Conservation (phyloP, 2,113 vertebrate genomes). For the Hippocampus guttulatus region DNA sequence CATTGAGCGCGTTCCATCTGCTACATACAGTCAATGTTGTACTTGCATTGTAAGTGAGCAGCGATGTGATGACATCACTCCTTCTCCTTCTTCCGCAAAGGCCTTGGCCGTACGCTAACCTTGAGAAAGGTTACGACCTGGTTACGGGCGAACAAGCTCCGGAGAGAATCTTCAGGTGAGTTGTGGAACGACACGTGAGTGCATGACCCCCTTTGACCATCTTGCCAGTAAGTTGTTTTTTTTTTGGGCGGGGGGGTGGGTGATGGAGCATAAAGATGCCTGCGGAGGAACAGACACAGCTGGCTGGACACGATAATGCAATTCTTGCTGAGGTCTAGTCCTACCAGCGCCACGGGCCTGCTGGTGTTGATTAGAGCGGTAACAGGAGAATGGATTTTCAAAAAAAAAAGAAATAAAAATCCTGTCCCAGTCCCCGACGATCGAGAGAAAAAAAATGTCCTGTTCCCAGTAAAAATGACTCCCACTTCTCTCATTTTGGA, state of each 20-base stretch:
- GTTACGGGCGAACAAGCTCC: slow-evolving; percentile 95
- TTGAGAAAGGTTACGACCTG: slow-evolving; percentile 93
- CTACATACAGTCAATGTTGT: not conserved
- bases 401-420: slow-evolving; percentile 2
- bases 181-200: slow-evolving; percentile 20
- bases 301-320: slow-evolving; percentile 22
- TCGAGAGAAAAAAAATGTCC: too few species aligned
- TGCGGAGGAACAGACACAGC: slow-evolving; percentile 28
- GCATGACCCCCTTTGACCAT: slow-evolving; percentile 29
- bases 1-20: not conserved
- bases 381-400: too few species aligned
- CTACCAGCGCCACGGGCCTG: slow-evolving; percentile 5
- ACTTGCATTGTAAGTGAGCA: not conserved
- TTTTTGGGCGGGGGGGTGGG: slow-evolving; percentile 1
- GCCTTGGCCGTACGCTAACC: slow-evolving; percentile 94
- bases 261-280: slow-evolving; percentile 31
- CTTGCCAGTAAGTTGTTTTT: slow-evolving; percentile 25
- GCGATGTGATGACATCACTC: not conserved
- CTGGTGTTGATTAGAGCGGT: slow-evolving; percentile 1
- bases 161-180: slow-evolving; percentile 97
- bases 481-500: too few species aligned
- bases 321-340: slow-evolving; percentile 8
- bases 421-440: too few species aligned
- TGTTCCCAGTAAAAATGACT: too few species aligned
- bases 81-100: slow-evolving; percentile 57